Percentiles rank a stretch among this genome's conserved stretches.
These are phyloP conservation scores for Pantherophis vulpinus DNA, from an alignment of 2,797 vertebrate genomes.

Conservation along the genomic window DNA sequence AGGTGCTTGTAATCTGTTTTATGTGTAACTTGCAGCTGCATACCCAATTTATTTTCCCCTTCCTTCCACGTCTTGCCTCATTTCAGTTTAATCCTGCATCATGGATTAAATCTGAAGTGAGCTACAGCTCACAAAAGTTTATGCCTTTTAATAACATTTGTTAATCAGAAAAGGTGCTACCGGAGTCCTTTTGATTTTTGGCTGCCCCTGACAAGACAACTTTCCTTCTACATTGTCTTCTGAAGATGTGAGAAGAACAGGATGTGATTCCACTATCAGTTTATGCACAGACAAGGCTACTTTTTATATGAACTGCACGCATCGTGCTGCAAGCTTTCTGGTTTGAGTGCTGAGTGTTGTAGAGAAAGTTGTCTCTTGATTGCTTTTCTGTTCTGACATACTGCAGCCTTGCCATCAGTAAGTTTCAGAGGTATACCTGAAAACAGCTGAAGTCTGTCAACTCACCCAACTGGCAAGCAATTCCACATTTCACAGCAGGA, in stretches of 20 bases:
- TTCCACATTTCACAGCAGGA: not conserved
- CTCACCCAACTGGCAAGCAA: accelerated
- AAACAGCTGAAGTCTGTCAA: not conserved
- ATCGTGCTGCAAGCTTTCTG: not conserved
- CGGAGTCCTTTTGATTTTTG: not conserved
- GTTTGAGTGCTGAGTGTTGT: not conserved
- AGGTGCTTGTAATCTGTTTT: not conserved
- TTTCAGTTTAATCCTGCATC: not conserved
- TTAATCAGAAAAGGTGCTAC: not conserved
- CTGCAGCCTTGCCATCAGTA: not conserved
- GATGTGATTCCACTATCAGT: not conserved
- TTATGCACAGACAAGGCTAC: not conserved
- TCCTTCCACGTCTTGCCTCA: not conserved
- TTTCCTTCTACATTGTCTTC: not conserved
- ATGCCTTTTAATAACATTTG: not conserved
- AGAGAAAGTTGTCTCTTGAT: not conserved
- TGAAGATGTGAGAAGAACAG: not conserved
- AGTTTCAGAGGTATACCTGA: not conserved
- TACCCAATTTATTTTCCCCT: not conserved
- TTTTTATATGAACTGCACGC: accelerated
- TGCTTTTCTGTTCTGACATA: not conserved
- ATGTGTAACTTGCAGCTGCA: not conserved
- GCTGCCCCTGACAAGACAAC: not conserved
- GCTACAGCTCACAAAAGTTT: not conserved
- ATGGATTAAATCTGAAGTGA: not conserved